Base-by-base conservation (phyloP, 2,797 vertebrate genomes). In the Sebastes umbrosus region DNA sequence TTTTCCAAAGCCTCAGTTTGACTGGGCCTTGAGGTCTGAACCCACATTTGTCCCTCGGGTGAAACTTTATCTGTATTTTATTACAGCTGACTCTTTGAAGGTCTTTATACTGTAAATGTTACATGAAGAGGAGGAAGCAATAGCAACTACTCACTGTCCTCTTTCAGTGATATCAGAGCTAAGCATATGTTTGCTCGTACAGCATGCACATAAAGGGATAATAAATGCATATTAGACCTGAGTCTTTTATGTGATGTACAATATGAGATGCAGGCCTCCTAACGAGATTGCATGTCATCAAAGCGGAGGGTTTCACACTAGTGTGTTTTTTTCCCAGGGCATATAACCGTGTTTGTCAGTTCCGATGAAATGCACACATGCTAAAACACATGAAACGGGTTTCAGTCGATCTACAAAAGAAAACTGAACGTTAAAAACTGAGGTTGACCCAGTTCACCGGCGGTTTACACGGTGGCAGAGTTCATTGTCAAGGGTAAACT, bases 401-500 rank as follows among this genome's bases (percentile, higher is more conserved):
- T 77, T 77, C 24, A 13, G 66, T 68, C 25, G 54, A 20, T 20
- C 36, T n/a, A 57, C 57, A 55, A 24, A 27, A 27, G 1, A 60
- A 63, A 83, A 81, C 20, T 20, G 3, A 82, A 64, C 20, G 16
- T 5, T 72, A 66, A 65, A 90, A 89, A 82, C 5, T 4, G 32
- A 72, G 31, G 50, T 64, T 77, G 89, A 89, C 87, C 86, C 82
- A 90, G 54, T 85, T 90, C 69, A 55, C 69, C 67, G 3, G 29
- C 79, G 81, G 83, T 85, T 92, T 83, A 85, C 82, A 77, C 67
- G 70, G 69, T 73, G 73, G 58, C 80, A 82, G 52, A 85, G 86
- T 94, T 90, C 90, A 88, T 73, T 84, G 84, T 89, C 84, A 87
- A 90, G 89, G 91, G 85, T 89, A 91, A 90, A 91, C 82, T 87